Evolutionary conservation across 1,140 invertebrate genomes (phyloP), one percentile per base, ranked within the genome.

Genomic region (Pemphigus obesinymphae): DNA sequence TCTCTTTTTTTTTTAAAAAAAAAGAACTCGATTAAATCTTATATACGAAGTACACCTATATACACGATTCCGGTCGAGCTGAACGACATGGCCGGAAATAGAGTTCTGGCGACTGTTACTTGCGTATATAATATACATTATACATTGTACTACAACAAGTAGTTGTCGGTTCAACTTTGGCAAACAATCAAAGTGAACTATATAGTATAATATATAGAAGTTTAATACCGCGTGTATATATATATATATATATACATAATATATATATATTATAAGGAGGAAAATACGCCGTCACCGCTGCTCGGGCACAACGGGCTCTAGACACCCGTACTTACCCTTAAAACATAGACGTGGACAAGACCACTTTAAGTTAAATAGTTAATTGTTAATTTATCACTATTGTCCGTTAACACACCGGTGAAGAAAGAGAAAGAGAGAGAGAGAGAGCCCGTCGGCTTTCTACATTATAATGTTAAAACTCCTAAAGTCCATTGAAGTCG

Each of bases 351-450:
- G 29, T 26, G 53, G 34, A 34, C 75, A 55, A 55, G 29, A 29
- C 75, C 75, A 78, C 75, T 78, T 78, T 40, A 40, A 78, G 75
- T 55, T 29, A 40, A 78, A n/a, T n/a, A n/a, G 75, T 58, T 78
- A 78, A 78, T 78, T 55, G 75, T 78, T 78, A 78, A 78, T 78
- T 78, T 78, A 78, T 78, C 75, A 55, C 53, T 50, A 40, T 61
- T 78, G 37, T 78, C 61, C 75, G n/a, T 37, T 78, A 55, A 55
- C 53, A 20, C 23, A 40, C 31, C 13, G 1, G 10, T 45, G 13
- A 13, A 7, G 43, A 7, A 13, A 45, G 43, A 11, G 43, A 45
- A 13, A 45, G 43, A 5, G 43, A 5, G 43, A 45, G 13, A 11
- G 1, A n/a, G 34, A 10, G 15, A 37, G 26, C 31, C 75, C n/a